phyloP scores from a whole-genome alignment of 2,797 vertebrate genomes.

The Eulemur albifrons region DNA sequence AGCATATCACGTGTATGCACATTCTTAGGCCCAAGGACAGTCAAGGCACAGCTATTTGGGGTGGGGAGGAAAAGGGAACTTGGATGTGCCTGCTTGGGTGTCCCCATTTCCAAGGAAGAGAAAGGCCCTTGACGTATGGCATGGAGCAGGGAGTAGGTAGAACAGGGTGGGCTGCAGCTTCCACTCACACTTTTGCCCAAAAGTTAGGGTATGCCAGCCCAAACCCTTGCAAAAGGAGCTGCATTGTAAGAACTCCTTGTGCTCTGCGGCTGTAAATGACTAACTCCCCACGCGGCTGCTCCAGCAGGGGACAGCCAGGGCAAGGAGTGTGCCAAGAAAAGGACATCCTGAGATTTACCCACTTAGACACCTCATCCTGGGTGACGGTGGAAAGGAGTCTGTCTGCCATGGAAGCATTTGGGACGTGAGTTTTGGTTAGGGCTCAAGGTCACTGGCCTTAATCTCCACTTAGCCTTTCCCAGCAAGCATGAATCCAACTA shows the following conservation, averaged over 20 bases:
- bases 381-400: background rate
- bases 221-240: background rate
- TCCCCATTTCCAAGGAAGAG: background rate
- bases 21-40: background rate
- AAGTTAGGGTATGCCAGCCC: background rate
- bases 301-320: background rate
- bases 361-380: background rate
- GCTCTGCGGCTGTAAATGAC: background rate
- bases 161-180: background rate
- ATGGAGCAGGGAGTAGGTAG: background rate
- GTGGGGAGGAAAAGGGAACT: background rate
- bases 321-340: background rate
- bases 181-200: background rate
- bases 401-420: background rate
- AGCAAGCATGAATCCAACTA: background rate
- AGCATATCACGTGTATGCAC: background rate
- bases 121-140: background rate
- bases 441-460: background rate
- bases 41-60: background rate
- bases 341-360: background rate
- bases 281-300: background rate
- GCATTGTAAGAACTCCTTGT: background rate
- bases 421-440: background rate
- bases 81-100: background rate
- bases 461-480: background rate